A percentile compares a stretch with the other conserved stretches of the same genome.
These are phyloP conservation scores for Dyspetes luteomarginatus DNA, from an alignment of 2,888 invertebrate species.

Conservation along the genomic window DNA sequence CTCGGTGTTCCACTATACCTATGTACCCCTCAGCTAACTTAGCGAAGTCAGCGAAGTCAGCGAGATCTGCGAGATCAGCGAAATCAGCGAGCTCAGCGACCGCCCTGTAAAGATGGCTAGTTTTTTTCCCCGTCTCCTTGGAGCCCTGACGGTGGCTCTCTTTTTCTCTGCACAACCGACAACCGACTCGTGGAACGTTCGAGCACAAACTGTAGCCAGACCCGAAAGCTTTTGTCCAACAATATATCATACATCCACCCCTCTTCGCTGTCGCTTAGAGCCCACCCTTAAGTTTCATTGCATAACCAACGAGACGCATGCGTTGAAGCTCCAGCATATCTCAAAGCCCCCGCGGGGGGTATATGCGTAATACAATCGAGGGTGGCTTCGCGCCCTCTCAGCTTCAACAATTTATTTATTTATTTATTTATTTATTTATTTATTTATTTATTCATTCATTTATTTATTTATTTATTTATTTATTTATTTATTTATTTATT, in stretches of 20 bases:
- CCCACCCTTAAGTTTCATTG: conserved; percentile 28
- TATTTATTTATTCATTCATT: neutral
- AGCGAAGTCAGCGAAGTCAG: no score
- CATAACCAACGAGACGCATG: conserved; percentile 51
- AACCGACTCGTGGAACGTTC: conserved; percentile 34
- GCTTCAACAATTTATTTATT: neutral
- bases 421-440: neutral
- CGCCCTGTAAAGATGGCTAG: conserved; percentile 28
- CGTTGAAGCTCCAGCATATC: conserved; percentile 33
- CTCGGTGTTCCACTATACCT: neutral
- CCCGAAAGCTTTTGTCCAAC: conserved; percentile 36
- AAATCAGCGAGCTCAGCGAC: no score
- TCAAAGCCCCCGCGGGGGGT: conserved; percentile 22
- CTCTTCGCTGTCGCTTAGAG: neutral
- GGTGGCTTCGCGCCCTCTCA: conserved; percentile 22
- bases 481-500: no score
- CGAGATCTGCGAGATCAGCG: neutral
- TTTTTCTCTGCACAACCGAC: neutral
- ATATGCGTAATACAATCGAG: conserved; percentile 10
- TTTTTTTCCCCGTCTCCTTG: conserved; percentile 28
- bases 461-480: neutral
- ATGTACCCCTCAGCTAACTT: no score
- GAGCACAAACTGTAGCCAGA: conserved; percentile 42
- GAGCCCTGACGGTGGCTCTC: neutral
- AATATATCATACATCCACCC: conserved; percentile 5